A percentile compares a stretch with the other conserved stretches of the same genome.
Conservation (phyloP, 2,113 vertebrate species). For the Chionomys nivalis region DNA sequence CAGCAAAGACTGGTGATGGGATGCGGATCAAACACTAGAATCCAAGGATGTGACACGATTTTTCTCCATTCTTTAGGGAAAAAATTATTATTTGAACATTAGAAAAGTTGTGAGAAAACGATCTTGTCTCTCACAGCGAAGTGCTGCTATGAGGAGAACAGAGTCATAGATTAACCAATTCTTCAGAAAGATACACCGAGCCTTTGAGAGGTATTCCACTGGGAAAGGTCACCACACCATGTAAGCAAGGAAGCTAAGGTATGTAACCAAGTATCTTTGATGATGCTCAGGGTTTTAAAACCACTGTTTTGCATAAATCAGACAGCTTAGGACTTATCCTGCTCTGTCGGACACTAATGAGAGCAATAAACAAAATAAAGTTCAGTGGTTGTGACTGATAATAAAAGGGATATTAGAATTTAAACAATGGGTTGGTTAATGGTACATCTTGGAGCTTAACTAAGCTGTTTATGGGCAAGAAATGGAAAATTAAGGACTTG, state of each 20-base stretch:
- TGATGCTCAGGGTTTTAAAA: constrained; percentile 27
- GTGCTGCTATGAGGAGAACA: not conserved
- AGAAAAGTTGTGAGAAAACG: not conserved
- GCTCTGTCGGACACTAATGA: not conserved
- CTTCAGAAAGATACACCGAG: constrained; percentile 36
- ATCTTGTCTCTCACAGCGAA: not conserved
- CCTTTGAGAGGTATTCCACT: not conserved
- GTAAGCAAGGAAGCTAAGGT: not conserved
- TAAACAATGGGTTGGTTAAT: constrained; percentile 49
- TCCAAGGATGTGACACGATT: not conserved
- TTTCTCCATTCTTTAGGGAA: not conserved
- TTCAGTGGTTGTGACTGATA: constrained; percentile 36
- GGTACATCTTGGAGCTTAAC: constrained; percentile 37
- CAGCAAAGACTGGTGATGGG: not conserved
- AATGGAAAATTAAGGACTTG: constrained; percentile 45
- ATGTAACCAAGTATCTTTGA: not conserved
- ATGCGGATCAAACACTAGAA: not conserved
- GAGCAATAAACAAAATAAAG: constrained; percentile 44
- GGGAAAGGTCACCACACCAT: not conserved
- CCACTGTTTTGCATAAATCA: not conserved
- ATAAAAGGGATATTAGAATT: constrained; percentile 39
- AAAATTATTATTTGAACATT: not conserved
- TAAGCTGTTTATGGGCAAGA: constrained; percentile 57
- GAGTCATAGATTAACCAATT: not conserved
- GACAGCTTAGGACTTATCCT: not conserved